A percentile compares a stretch with the other conserved stretches of the same genome.
Evolutionary conservation across 37 sponge, comb jelly and placozoan genomes (phyloP).

Genomic region (Corticium candelabrum): DNA sequence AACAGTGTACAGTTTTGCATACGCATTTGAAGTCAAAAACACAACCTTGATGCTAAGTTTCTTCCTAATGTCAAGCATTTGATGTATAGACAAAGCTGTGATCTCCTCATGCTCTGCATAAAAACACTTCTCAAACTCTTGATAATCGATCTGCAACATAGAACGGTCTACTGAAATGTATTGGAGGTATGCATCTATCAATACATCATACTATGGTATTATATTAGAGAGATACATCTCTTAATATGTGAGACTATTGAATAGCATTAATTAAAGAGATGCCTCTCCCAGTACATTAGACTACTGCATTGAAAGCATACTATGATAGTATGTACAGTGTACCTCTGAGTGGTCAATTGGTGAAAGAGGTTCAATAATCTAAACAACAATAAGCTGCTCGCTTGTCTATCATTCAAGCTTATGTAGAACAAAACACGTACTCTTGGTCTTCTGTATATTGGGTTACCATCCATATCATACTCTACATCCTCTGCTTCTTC

Average conservation of each 20-base stretch:
- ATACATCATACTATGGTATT: neutral
- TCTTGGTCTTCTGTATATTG: constrained; percentile 25
- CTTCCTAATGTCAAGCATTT: constrained; percentile 59
- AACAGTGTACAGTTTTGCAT: neutral
- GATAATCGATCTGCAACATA: constrained; percentile 56
- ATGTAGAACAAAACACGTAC: too few species aligned
- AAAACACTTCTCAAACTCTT: constrained; percentile 69
- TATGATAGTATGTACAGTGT: neutral
- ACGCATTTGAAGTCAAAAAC: too few species aligned
- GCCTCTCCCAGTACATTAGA: neutral
- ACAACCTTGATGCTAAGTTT: constrained; percentile 69
- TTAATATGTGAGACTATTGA: neutral
- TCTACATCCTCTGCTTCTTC: constrained; percentile 86
- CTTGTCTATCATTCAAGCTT: neutral
- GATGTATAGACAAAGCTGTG: constrained; percentile 16
- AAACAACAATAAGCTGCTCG: neutral
- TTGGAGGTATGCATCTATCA: neutral
- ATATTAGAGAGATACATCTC: neutral
- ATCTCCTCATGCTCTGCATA: constrained; percentile 76
- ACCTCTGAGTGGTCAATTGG: constrained; percentile 45
- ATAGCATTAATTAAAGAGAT: constrained; percentile 3
- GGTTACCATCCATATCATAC: constrained; percentile 92
- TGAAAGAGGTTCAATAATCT: constrained; percentile 27
- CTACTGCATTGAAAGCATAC: too few species aligned
- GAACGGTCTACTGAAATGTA: neutral